phyloP scores from a whole-genome alignment of 2,888 invertebrate genomes.

The Quadriops clusia region DNA sequence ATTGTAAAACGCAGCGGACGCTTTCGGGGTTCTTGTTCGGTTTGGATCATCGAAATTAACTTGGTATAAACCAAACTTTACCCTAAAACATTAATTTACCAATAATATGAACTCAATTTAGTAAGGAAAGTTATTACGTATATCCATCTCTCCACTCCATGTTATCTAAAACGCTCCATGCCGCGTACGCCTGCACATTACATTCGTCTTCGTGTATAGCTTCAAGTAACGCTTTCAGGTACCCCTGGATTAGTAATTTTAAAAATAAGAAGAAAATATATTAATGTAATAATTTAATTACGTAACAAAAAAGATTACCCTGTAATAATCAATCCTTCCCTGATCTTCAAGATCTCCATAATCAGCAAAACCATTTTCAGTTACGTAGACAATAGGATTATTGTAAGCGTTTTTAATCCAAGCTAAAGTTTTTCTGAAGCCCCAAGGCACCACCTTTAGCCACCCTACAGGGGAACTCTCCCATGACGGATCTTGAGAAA shows the following conservation, averaged over 20 bases:
- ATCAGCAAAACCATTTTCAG: constrained; percentile 44
- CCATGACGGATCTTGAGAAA: background rate
- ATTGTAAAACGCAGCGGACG: constrained; percentile 44
- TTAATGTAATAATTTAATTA: constrained; percentile 1
- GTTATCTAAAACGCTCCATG: constrained; percentile 66
- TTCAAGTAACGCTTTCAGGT: constrained; percentile 35
- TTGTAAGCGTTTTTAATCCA: constrained; percentile 32
- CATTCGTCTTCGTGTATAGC: constrained; percentile 43
- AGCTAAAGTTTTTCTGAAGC: constrained; percentile 42
- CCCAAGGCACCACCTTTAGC: constrained; percentile 40
- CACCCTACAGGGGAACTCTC: constrained; percentile 1
- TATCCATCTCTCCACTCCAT: constrained; percentile 65
- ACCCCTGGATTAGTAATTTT: constrained; percentile 26
- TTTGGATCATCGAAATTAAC: constrained; percentile 42
- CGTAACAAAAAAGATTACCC: constrained; percentile 11
- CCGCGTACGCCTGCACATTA: constrained; percentile 49
- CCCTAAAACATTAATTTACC: too few relatives aligned
- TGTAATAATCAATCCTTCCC: constrained; percentile 23
- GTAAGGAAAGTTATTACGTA: constrained; percentile 28
- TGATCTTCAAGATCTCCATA: constrained; percentile 24
- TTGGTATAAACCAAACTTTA: constrained; percentile 50
- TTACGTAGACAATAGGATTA: constrained; percentile 41
- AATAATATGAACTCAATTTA: background rate
- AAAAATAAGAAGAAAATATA: too few relatives aligned
- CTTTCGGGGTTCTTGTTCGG: constrained; percentile 44